Conservation (phyloP, 1,140 invertebrate species). For the Drosophila burlai region DNA sequence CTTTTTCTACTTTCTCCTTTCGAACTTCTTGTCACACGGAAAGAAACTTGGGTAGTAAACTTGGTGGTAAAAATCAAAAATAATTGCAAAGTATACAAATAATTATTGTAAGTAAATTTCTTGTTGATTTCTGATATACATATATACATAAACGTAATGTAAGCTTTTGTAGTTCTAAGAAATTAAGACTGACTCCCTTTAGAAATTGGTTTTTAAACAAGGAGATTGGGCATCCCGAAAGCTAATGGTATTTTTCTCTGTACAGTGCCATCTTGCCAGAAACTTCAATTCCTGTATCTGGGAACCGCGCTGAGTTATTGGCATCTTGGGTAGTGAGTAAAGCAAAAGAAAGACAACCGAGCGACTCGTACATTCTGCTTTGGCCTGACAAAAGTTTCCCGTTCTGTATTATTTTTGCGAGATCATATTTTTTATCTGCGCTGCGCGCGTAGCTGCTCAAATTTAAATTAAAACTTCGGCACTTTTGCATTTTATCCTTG, state of each 20-base stretch:
- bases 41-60: not conserved
- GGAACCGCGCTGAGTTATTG: constrained; percentile 44
- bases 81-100: too few relatives aligned
- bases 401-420: constrained; percentile 46
- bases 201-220: not conserved
- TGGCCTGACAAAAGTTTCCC: constrained; percentile 32
- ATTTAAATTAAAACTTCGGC: constrained; percentile 83
- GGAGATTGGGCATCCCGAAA: not conserved
- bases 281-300: constrained; percentile 46
- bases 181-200: too few relatives aligned
- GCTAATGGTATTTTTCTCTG: not conserved
- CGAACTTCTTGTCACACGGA: constrained; percentile 14
- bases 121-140: not conserved
- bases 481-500: constrained; percentile 80
- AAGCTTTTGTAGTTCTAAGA: too few relatives aligned
- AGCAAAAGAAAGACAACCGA: constrained; percentile 2
- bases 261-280: not conserved
- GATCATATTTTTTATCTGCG: constrained; percentile 51
- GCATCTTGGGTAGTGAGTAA: constrained; percentile 37
- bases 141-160: not conserved
- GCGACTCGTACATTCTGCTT: constrained; percentile 21
- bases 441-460: constrained; percentile 47
- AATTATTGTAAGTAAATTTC: not conserved
- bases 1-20: constrained; percentile 5
- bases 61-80: too few relatives aligned